A percentile compares a stretch with the other conserved stretches of the same genome.
phyloP scores from a whole-genome alignment of 2,797 vertebrate species.

The Molossus molossus region DNA sequence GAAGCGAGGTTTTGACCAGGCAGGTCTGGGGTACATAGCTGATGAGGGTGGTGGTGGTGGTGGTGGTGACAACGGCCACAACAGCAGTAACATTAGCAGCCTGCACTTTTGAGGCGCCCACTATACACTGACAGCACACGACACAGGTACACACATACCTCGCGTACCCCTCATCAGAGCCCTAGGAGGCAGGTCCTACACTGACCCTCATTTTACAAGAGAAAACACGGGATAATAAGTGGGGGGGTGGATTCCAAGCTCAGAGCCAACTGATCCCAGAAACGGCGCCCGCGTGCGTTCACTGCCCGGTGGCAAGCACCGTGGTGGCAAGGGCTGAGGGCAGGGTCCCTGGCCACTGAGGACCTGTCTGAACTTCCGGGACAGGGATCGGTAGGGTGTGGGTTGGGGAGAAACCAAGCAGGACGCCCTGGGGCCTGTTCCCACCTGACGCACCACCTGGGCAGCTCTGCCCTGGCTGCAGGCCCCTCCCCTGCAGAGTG shows the following conservation, averaged over 20 bases:
- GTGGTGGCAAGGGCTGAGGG: no score
- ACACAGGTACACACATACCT: neutral
- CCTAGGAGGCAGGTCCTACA: neutral
- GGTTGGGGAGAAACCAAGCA: neutral
- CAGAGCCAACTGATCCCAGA: neutral
- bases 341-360: neutral
- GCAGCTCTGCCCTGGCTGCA: fast-evolving
- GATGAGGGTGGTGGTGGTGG: neutral
- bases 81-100: neutral
- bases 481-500: neutral
- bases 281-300: neutral
- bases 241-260: neutral
- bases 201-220: neutral
- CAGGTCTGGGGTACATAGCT: neutral
- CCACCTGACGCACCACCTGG: neutral
- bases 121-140: neutral
- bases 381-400: no score
- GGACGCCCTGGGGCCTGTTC: neutral
- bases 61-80: neutral
- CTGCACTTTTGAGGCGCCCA: neutral
- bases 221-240: neutral
- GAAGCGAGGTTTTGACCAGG: neutral
- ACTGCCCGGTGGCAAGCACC: neutral
- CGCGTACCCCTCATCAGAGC: neutral
- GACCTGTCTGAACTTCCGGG: neutral